Base-by-base conservation (phyloP, 2,888 invertebrate species). In the Ochlodes sylvanus region DNA sequence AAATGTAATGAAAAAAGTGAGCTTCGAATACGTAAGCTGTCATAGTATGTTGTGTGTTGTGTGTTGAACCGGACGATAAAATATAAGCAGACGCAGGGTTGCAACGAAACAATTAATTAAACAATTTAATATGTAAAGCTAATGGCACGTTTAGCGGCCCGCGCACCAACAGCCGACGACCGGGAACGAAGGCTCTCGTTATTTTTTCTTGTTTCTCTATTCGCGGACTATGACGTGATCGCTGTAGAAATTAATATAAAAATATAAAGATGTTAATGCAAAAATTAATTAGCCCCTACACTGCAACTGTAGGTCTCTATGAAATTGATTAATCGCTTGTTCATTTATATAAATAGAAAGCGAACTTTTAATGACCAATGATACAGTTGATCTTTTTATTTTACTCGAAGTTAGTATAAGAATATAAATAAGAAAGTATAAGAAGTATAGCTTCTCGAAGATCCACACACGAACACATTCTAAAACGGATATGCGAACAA, bases 41-140 rank as follows among this genome's bases (percentile, higher is more conserved):
- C 44, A 47, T 17, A 47, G 44, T 47, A 27, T 27, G 5, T 4
- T 27, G 5, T 27, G 27, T 27, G 5, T 2, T 27, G 27, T 27
- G 44, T 17, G 17, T 17, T 47, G 38, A 38, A 38, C 44, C 17
- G 10, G 44, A 47, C 17, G 17, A 47, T 47, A 47, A 47, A 47
- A 47, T 17, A 47, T 47, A 47, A 47, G 17, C 47, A 47, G 47
- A 17, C 47, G 47, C 47, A 47, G 17, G 17, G 47, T 47, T 47
- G 47, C 47, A 47, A 17, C 74, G 63, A 75, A 72, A 76, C 79
- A 52, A 58, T 62, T 56, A 69, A 47, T 34, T 38, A 42, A 68
- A 68, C 57, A 56, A 56, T 56, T 38, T 56, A 56, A 56, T 38
- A 56, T 56, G 56, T 17, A 56, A 56, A 34, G 38, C 15, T 38